Conservation (phyloP, 2,797 vertebrate genomes). For the Gymnothorax reevesii region DNA sequence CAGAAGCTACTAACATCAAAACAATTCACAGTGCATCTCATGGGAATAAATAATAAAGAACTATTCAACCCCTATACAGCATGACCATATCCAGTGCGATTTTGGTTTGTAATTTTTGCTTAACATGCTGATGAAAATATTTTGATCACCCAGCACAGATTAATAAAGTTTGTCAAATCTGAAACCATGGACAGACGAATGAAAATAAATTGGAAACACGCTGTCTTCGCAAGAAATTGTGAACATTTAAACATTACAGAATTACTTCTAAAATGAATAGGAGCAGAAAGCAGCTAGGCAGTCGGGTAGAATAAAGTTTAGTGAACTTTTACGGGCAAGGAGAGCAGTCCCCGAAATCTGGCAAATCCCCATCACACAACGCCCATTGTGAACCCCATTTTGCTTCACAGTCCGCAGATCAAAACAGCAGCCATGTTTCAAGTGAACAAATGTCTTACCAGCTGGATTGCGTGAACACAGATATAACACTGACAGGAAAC, state of each 20-base stretch:
- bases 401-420: constrained; percentile 80
- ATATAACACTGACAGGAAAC: constrained; percentile 81
- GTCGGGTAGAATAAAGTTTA: constrained; percentile 23
- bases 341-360: constrained; percentile 44
- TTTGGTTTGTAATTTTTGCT: background rate
- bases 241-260: background rate
- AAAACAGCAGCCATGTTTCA: constrained; percentile 76
- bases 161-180: background rate
- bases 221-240: background rate
- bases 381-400: constrained; percentile 68
- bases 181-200: background rate
- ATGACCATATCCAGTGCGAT: background rate
- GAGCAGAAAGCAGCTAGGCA: background rate
- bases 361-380: constrained; percentile 69
- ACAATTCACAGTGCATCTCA: background rate
- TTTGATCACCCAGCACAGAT: background rate
- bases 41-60: background rate
- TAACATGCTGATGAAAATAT: background rate
- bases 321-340: constrained; percentile 27
- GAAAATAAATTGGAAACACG: background rate
- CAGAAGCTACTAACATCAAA: background rate
- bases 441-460: constrained; percentile 73
- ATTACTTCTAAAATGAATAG: background rate
- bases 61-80: background rate
- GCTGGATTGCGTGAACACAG: constrained; percentile 72